Evolutionary conservation across 2,888 invertebrate genomes (phyloP).

Genomic region (Hydraecia micacea): DNA sequence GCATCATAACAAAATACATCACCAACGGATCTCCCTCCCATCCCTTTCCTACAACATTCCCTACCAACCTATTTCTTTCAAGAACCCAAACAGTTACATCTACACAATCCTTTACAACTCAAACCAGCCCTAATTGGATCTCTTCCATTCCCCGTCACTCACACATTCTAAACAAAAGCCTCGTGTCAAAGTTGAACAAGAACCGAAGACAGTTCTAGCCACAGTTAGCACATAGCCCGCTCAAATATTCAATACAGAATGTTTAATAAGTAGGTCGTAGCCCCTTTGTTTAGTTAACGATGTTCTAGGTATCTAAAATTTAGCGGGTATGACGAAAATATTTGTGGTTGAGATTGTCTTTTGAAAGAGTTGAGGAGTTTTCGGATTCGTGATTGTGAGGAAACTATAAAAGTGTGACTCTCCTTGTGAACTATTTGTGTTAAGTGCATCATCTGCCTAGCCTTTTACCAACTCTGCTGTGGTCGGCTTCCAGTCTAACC

Average conservation of each 20-base stretch:
- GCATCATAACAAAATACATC: background rate
- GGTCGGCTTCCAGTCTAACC: no score
- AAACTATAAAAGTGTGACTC: background rate
- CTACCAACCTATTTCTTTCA: background rate
- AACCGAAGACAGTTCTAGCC: slow-evolving; percentile 53
- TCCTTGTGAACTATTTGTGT: background rate
- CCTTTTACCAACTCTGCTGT: no score
- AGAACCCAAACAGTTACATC: slow-evolving; percentile 6
- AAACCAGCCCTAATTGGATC: slow-evolving; percentile 42
- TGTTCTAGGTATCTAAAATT: slow-evolving; percentile 57
- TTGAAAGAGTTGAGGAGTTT: slow-evolving; percentile 15
- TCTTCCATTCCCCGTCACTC: slow-evolving; percentile 46
- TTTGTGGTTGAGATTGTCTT: slow-evolving; percentile 49
- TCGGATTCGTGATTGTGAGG: slow-evolving; percentile 14
- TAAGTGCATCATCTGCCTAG: no score
- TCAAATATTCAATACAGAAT: slow-evolving; percentile 66
- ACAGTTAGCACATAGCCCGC: slow-evolving; percentile 40
- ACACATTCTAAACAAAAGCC: slow-evolving; percentile 46
- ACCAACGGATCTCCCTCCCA: background rate
- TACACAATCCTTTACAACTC: slow-evolving; percentile 14
- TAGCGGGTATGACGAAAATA: slow-evolving; percentile 49
- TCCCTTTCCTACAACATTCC: background rate
- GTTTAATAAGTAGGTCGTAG: slow-evolving; percentile 62
- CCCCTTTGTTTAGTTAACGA: slow-evolving; percentile 63
- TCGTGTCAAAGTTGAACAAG: slow-evolving; percentile 54